phyloP scores from a whole-genome alignment of 2,797 vertebrate genomes.

The Thalassophryne amazonica region DNA sequence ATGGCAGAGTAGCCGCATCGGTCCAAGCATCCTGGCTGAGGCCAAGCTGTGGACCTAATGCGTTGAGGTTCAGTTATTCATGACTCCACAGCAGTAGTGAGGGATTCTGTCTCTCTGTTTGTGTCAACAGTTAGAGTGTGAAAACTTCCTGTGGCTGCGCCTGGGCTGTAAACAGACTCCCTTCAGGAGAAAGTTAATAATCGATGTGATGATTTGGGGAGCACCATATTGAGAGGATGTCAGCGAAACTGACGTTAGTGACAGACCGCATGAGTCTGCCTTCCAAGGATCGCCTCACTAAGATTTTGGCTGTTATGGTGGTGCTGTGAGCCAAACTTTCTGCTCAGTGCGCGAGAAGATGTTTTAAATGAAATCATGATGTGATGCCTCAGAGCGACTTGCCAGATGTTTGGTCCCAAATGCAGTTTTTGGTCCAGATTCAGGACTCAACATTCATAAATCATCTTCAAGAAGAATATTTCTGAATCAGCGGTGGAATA shows the following conservation, averaged over 20 bases:
- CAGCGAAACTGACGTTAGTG: constrained; percentile 7
- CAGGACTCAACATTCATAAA: too few species aligned
- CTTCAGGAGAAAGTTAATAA: not conserved
- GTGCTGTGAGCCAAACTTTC: not conserved
- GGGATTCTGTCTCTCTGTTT: too few species aligned
- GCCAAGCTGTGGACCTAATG: too few species aligned
- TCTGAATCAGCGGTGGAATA: too few species aligned
- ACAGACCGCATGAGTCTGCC: not conserved
- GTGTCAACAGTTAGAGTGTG: too few species aligned
- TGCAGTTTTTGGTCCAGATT: too few species aligned
- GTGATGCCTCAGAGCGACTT: not conserved
- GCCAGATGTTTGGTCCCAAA: not conserved
- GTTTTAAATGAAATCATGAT: not conserved
- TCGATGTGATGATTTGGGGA: constrained; percentile 4
- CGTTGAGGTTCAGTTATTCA: too few species aligned
- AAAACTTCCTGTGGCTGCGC: not conserved
- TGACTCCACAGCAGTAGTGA: too few species aligned
- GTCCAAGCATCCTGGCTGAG: too few species aligned
- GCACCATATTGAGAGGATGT: not conserved
- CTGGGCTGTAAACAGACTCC: not conserved
- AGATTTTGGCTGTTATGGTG: not conserved
- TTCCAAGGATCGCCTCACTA: not conserved
- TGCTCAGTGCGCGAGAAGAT: not conserved
- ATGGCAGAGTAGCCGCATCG: too few species aligned
- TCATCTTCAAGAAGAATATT: too few species aligned